Evolutionary conservation across 1,140 invertebrate species (phyloP), one percentile per base, ranked within the genome.

Genomic region (Musca domestica): DNA sequence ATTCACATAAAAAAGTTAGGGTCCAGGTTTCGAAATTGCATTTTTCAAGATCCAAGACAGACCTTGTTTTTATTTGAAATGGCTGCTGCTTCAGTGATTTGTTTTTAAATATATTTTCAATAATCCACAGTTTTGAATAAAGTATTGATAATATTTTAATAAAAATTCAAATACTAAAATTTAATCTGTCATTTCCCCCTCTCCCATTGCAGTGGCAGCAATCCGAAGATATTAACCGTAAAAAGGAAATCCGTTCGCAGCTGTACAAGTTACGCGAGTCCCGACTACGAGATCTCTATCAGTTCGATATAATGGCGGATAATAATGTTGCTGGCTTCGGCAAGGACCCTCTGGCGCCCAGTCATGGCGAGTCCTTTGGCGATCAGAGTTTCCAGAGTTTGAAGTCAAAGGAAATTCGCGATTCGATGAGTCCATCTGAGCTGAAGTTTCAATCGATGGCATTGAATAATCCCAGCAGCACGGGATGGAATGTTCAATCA

Each of bases 241-340:
- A 93, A 79, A 92, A 92, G 78, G 91, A 93, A 81, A 95, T 95
- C 73, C 86, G 93, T 51, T 86, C 90, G 19, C 88, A 93, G 77
- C 91, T 93, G 87, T 93, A 91, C 76, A 89, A 90, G 71, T 84
- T 95, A 72, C 86, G 91, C 41, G 92, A 95, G 81, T 87, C 89
- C 74, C 84, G 91, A 34, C 84, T 93, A 66, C 87, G 88, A 72
- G 87, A 90, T 77, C 87, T 91, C 61, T 92, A 92, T 81, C 84
- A 83, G 52, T 70, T 69, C 70, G 52, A 83, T 81, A 58, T 84
- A 85, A 78, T 85, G 86, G 30, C 83, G 82, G n/a, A 58, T n/a
- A 67, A 70, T 22, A 73, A 71, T 66, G 69, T 66, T 23, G 67
- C 76, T 66, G 75, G 76, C 1, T 78, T 71, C 27, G 72, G 71